Evolutionary conservation across 2,888 invertebrate genomes (phyloP), one percentile per base, ranked within the genome.

Genomic region (Standfussiana lucernea): DNA sequence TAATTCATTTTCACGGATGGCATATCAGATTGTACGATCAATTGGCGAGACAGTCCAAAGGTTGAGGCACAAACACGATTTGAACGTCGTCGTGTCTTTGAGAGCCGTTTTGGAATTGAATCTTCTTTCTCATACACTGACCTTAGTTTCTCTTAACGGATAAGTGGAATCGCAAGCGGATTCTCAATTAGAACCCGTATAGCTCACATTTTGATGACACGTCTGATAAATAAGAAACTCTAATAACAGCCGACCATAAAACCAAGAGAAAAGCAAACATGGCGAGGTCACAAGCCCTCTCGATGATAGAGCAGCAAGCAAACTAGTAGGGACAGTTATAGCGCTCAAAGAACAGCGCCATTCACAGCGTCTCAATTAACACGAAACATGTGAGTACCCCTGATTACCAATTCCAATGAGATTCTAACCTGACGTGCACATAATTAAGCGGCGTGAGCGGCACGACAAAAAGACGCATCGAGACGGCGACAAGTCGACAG

Each of bases 381-480:
- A 77, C 75, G 61, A 77, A 76, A 72, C 82, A 79, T 83, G 79
- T 72, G 69, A 82, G 80, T 73, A 77, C 82, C 50, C 69, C 59
- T 86, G 77, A 77, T 88, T 78, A 82, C 50, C 82, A 86, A 82
- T 86, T 80, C 77, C 64, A 56, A 88, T 84, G 86, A 85, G 75
- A 89, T 85, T 87, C 77, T 79, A 79, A 77, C 78, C 59, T 82
- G 85, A 67, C 75, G 78, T 83, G 83, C 79, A 79, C 77, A 66
- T 89, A 87, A 86, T 84, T 88, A 84, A 86, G 69, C 59, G 71
- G n/a, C 79, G 65, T 64, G 72, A 80, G 80, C 45, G 72, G 83
- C 78, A 82, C 83, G 87, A 90, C 88, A 89, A 88, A 89, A 91
- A 85, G 83, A 87, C 77, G 68, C 79, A 85, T 76, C 61, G 69